phyloP scores from a whole-genome alignment of 2,113 vertebrate genomes.

The Otolemur garnettii region DNA sequence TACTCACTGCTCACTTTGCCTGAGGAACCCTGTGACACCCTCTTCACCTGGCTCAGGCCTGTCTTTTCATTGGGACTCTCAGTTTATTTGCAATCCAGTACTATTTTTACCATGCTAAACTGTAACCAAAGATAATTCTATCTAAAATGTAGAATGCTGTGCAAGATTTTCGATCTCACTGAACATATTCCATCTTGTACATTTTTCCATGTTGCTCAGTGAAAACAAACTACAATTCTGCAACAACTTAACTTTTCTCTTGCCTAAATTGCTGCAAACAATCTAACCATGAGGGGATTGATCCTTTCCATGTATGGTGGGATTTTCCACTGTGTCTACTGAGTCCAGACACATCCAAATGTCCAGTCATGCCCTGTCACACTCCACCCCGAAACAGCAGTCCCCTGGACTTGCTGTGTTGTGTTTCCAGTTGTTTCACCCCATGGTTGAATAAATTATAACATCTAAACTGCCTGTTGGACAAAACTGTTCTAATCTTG shows the following conservation, averaged over 20 bases:
- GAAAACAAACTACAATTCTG: constrained; percentile 54
- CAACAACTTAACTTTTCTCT: not conserved
- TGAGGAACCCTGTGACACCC: not conserved
- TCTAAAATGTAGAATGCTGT: not conserved
- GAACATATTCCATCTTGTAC: not conserved
- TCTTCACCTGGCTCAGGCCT: not conserved
- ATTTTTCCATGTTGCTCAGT: not conserved
- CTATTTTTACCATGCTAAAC: not conserved
- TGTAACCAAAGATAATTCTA: not conserved
- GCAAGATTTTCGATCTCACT: not conserved
- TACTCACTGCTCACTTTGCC: not conserved
- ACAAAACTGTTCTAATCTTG: constrained; percentile 24
- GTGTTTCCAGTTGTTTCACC: constrained; percentile 27
- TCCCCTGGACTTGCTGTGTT: not conserved
- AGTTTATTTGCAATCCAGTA: not conserved
- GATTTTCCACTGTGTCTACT: constrained; percentile 56
- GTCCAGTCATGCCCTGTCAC: not conserved
- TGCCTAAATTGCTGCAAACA: constrained; percentile 42
- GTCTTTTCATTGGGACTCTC: not conserved
- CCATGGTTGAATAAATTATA: not conserved
- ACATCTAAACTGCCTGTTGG: not conserved
- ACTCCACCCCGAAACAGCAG: not conserved
- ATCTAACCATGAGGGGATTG: not conserved
- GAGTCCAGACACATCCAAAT: constrained; percentile 20
- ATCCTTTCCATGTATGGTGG: constrained; percentile 36